Evolutionary conservation across 1,140 invertebrate genomes (phyloP), one percentile per base, ranked within the genome.

Genomic region (Drosophila ananassae): DNA sequence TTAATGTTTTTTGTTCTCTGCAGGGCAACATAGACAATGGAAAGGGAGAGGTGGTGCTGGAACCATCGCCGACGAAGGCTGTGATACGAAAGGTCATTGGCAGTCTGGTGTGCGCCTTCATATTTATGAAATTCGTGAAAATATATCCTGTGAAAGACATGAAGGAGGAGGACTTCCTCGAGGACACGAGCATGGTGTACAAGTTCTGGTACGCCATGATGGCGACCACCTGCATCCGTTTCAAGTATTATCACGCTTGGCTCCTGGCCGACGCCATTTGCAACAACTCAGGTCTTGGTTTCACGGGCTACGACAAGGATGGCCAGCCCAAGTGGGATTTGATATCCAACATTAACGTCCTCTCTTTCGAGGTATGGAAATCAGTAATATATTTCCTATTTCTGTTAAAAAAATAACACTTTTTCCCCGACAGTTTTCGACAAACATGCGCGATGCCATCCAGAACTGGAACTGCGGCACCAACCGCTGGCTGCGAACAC

Each of bases 191-290:
- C 9, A 91, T 95, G 22, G 30, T 93, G 5, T 92, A 92, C 58
- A 92, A 91, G 63, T 90, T 90, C 41, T 94, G 95, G 93, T 99
- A 96, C 92, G 93, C 98, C 61, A 94, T 96, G 79, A 92, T 97
- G 39, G 94, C 95, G 17, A 97, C 97, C 25, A 94, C 96, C 72
- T 92, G 96, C 37, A 95, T 95, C 60, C 94, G 98, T 63, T 96
- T 96, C 90, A 99, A 99, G 92, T 99, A 99, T 93, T 99, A 99
- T 92, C 97, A 98, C 91, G 98, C 98, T 3, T 99, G 98, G 98
- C 93, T 97, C 34, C 93, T 99, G 48, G 97, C 97, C 8, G 98
- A 99, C 92, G 96, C 97, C 1, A 96, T 98, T 74, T 98, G 97
- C 91, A 99, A 99, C 92, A 96, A 97, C 85, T 96, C 96, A 7